Evolutionary conservation across 2,113 vertebrate genomes (phyloP), one percentile per base, ranked within the genome.

Genomic region (Notechis scutatus): DNA sequence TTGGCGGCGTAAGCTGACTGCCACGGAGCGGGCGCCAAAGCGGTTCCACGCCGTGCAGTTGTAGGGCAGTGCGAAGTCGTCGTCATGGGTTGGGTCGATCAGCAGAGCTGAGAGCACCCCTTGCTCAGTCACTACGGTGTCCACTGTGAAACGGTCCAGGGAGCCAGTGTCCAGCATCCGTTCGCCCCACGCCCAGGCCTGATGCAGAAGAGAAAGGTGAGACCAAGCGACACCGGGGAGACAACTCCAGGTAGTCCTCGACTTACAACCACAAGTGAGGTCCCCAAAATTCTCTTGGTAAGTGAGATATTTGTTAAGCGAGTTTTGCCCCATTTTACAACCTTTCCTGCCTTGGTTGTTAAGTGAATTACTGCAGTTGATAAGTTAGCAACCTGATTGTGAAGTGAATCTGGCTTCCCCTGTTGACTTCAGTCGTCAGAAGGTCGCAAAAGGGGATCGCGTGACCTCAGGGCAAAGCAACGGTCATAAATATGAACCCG

Each of bases 41-140:
- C 98, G 98, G 96, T 99, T 99, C 96, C 98, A 98, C 2, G 99
- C 98, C 2, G 98, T 99, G 96, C 99, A 99, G 97, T 99, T 99
- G 97, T 98, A 99, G 87, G 97, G 97, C 45, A 96, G 96, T 90
- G 97, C 96, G 92, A 98, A 99, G 95, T 99, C 98, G 0, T 97
- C 97, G 0, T 97, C 97, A 92, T 97, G 97, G 0, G 98, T 98
- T 90, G 98, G 98, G 0, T 98, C 98, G 50, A 99, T 98, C 95
- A 98, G 97, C 54, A 99, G 97, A 20, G 98, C 98, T 0, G 99
- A 99, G 61, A 98, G 69, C 21, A 98, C 97, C 0, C 98, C 98
- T 0, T 95, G 96, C 57, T 97, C 97, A 3, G 96, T 98, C 95
- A 96, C 96, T 1, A 97, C 96, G 0, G 98, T 98, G 97, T 99